phyloP scores from a whole-genome alignment of 2,888 invertebrate species.

The Pseudococcus viburni region DNA sequence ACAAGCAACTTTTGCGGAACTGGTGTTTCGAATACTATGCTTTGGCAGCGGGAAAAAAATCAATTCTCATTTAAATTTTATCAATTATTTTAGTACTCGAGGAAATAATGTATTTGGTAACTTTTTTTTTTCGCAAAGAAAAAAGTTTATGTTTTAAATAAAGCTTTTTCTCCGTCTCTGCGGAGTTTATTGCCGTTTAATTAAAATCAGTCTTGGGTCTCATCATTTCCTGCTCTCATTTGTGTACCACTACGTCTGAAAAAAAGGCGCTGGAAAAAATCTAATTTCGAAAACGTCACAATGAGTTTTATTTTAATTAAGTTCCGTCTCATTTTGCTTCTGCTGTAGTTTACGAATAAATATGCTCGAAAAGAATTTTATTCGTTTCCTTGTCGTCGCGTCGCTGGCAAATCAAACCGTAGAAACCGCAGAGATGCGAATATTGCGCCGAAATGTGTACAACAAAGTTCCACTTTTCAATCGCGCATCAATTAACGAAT shows the following conservation, averaged over 20 bases:
- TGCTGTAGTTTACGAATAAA: not conserved
- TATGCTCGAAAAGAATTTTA: slow-evolving; percentile 10
- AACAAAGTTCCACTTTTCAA: slow-evolving; percentile 11
- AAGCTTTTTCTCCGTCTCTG: not conserved
- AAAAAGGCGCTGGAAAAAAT: not conserved
- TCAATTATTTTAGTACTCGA: slow-evolving; percentile 30
- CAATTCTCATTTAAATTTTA: slow-evolving; percentile 44
- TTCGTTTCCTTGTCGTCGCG: not conserved
- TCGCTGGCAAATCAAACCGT: slow-evolving; percentile 19
- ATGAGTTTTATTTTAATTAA: slow-evolving; percentile 43
- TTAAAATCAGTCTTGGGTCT: slow-evolving; percentile 36
- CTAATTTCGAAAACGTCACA: slow-evolving; percentile 31
- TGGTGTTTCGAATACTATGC: not conserved
- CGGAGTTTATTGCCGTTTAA: slow-evolving; percentile 38
- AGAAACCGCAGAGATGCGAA: not conserved
- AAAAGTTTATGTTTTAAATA: slow-evolving; percentile 41
- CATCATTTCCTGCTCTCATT: slow-evolving; percentile 23
- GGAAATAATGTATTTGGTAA: slow-evolving; percentile 33
- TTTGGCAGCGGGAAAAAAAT: not conserved
- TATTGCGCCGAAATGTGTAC: not conserved
- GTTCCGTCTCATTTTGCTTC: not conserved
- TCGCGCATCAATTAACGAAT: slow-evolving; percentile 30
- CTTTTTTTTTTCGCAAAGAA: not conserved
- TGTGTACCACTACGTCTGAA: not conserved
- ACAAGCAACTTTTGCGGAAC: not conserved